Conservation (phyloP, 23 tunicate species). For the Trididemnum miniatum region DNA sequence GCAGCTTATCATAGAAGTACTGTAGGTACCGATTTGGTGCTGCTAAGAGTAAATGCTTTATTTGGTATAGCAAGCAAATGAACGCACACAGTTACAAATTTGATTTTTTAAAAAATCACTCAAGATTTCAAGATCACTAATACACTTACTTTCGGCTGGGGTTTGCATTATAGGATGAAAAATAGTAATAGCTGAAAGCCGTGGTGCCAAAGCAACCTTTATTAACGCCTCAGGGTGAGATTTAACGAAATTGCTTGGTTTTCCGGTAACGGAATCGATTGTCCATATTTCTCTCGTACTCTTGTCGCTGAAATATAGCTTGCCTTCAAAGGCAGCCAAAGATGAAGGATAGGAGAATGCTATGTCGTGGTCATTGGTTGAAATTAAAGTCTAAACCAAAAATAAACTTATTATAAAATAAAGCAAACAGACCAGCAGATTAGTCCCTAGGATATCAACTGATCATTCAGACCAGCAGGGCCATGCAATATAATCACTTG, state of each 20-base stretch:
- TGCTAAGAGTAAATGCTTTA: too few species aligned
- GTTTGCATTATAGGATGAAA: conserved; percentile 18
- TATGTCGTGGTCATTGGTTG: neutral
- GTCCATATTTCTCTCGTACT: conserved; percentile 39
- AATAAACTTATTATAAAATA: neutral
- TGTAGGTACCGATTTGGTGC: too few species aligned
- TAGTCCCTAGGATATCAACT: too few species aligned
- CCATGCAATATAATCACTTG: too few species aligned
- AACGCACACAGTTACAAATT: too few species aligned
- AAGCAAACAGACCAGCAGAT: too few species aligned
- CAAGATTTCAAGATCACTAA: neutral
- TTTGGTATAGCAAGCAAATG: too few species aligned
- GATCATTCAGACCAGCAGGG: too few species aligned
- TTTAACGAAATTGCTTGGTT: neutral
- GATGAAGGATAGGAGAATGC: conserved; percentile 5
- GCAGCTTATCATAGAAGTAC: too few species aligned
- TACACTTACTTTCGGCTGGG: neutral
- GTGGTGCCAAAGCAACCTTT: neutral
- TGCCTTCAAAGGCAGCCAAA: conserved; percentile 21
- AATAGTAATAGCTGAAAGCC: neutral
- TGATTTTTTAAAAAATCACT: neutral
- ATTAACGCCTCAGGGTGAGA: neutral
- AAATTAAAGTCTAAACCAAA: neutral
- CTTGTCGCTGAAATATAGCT: conserved; percentile 37
- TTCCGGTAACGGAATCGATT: conserved; percentile 29